Conservation (phyloP, 1,140 invertebrate species). For the Acromyrmex echinatior region DNA sequence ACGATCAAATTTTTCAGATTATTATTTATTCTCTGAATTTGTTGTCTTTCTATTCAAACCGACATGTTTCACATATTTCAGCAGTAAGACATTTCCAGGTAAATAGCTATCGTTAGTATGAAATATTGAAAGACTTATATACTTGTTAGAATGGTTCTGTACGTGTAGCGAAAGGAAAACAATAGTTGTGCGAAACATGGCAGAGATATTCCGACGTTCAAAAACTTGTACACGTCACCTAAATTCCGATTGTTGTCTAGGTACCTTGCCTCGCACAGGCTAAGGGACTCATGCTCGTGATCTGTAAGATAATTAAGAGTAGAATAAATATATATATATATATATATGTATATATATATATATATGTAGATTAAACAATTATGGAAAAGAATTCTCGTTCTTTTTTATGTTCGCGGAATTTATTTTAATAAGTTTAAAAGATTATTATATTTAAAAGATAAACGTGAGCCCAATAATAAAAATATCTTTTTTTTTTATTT, state of each 20-base stretch:
- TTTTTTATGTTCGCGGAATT: not conserved
- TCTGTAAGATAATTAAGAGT: conserved; percentile 64
- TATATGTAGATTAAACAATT: conserved; percentile 58
- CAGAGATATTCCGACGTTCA: conserved; percentile 29
- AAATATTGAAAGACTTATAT: conserved; percentile 70
- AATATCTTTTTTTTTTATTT: not conserved
- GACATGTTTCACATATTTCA: not conserved
- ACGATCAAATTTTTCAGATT: conserved; percentile 7
- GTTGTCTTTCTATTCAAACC: not conserved
- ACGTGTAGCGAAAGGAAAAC: conserved; percentile 16
- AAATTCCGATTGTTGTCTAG: conserved; percentile 63
- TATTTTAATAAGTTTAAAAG: not conserved
- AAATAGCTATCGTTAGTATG: conserved; percentile 45
- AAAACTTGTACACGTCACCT: conserved; percentile 37
- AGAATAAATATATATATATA: conserved; percentile 53
- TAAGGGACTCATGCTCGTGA: conserved; percentile 61
- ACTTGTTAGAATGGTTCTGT: conserved; percentile 59
- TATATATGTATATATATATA: conserved; percentile 59
- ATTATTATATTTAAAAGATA: conserved; percentile 1
- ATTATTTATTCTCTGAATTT: not conserved
- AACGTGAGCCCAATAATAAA: not conserved
- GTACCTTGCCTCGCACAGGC: conserved; percentile 50
- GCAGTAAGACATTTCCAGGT: conserved; percentile 45
- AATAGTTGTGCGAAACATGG: conserved; percentile 39
- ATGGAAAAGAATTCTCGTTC: conserved; percentile 2